Evolutionary conservation across 2,113 vertebrate species (phyloP).

Genomic region (Onychostruthus taczanowskii): DNA sequence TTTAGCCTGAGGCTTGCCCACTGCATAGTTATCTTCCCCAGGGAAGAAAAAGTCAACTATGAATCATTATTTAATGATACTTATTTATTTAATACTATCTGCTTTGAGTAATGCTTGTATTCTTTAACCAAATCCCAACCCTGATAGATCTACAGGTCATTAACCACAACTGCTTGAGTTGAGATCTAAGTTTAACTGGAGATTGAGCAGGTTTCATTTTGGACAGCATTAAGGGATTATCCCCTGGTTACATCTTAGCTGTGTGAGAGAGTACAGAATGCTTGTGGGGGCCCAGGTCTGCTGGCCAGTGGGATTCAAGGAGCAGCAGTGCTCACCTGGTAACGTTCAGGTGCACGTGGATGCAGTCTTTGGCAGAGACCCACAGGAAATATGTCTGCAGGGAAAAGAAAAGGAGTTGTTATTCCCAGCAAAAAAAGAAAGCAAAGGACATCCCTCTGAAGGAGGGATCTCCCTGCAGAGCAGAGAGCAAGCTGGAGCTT

Average conservation of each 20-base stretch:
- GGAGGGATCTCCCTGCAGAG: neutral
- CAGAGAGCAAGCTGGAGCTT: neutral
- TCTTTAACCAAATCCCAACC: neutral
- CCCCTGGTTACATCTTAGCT: neutral
- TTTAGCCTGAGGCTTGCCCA: neutral
- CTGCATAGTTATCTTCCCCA: neutral
- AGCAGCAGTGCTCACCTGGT: slow-evolving; percentile 75
- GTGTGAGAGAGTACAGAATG: neutral
- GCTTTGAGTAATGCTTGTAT: neutral
- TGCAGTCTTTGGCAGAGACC: slow-evolving; percentile 86
- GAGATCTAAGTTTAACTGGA: neutral
- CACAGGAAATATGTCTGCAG: slow-evolving; percentile 89
- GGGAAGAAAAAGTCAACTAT: neutral
- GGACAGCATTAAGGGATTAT: neutral
- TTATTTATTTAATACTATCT: slow-evolving; percentile 3
- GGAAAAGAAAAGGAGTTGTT: neutral
- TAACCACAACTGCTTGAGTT: neutral
- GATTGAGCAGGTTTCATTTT: neutral
- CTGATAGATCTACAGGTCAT: neutral
- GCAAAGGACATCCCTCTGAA: neutral
- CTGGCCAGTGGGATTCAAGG: neutral
- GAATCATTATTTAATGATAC: neutral
- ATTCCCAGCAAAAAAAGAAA: neutral
- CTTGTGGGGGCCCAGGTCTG: neutral
- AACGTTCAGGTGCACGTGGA: slow-evolving; percentile 81